These are phyloP conservation scores for Eristalinus sepulchralis DNA, from an alignment of 2,888 invertebrate species.

Conservation along the genomic window DNA sequence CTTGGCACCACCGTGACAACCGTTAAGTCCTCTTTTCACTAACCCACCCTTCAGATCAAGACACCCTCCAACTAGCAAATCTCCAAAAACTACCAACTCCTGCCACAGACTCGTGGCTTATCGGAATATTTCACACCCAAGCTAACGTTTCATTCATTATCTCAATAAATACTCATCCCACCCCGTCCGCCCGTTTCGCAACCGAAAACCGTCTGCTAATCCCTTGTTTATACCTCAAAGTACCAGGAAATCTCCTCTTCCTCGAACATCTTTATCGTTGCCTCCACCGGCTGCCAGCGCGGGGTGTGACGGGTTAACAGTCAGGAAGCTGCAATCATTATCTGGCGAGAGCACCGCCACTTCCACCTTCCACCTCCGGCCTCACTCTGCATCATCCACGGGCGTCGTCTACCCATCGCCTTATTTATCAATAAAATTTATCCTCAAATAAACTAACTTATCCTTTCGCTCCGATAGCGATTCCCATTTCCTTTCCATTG, in stretches of 20 bases:
- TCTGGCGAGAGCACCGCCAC: conserved; percentile 16
- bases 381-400: no score
- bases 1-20: no score
- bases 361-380: background rate
- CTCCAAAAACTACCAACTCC: background rate
- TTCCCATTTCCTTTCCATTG: conserved; percentile 52
- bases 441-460: conserved; percentile 69
- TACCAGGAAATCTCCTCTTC: conserved; percentile 29
- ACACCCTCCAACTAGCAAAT: background rate
- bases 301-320: background rate
- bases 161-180: conserved; percentile 41
- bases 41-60: background rate
- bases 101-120: background rate
- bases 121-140: background rate
- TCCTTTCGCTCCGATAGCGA: conserved; percentile 61
- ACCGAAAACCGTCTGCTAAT: conserved; percentile 39
- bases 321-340: conserved; percentile 60
- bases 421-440: conserved; percentile 68
- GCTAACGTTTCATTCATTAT: conserved; percentile 39
- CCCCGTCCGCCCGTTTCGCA: background rate
- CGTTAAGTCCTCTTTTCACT: background rate
- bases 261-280: conserved; percentile 29
- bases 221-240: conserved; percentile 36
- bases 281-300: background rate
- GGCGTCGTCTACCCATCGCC: background rate